Evolutionary conservation across 2,888 invertebrate genomes (phyloP), one percentile per base, ranked within the genome.

Genomic region (Apamea crenata): DNA sequence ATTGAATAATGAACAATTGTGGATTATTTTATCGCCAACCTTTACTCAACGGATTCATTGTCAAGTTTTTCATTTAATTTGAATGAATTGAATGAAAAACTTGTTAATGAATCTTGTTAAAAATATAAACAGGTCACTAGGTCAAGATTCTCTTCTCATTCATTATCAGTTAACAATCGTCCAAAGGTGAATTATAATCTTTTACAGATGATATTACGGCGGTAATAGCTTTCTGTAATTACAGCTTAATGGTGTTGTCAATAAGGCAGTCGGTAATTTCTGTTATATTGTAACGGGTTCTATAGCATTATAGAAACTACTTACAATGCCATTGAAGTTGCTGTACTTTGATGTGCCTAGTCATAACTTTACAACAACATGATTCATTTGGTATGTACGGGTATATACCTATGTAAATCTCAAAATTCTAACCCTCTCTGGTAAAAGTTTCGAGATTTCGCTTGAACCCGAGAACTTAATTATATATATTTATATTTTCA

Each of bases 191-290:
- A 76, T 81, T 44, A 65, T 32, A 29, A 71, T 76, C 65, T 53
- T 66, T 85, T 73, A 81, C 16, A n/a, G 59, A 56, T 65, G 29
- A 73, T 75, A 72, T 61, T 82, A 79, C 7, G 10, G 67, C 7
- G n/a, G n/a, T 59, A 73, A 83, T 81, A 73, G 86, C 69, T 76
- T 66, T 83, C 61, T 68, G 59, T 72, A 71, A 80, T 82, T 84
- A 32, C 53, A 70, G 40, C 7, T 61, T 61, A 73, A 78, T 59
- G 18, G 18, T 47, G 29, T 21, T 72, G 50, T 69, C 69, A 70
- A 70, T 59, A 69, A 56, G 7, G 56, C n/a, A n/a, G 40, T 44
- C 21, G 4, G 6, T n/a, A 25, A 50, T 77, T 47, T 63, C 32
- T 70, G n/a, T 70, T 59, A 47, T 56, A n/a, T 61, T 56, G 8